Evolutionary conservation across 64 coral and sea anemone species (phyloP).

Genomic region (Porites lutea): DNA sequence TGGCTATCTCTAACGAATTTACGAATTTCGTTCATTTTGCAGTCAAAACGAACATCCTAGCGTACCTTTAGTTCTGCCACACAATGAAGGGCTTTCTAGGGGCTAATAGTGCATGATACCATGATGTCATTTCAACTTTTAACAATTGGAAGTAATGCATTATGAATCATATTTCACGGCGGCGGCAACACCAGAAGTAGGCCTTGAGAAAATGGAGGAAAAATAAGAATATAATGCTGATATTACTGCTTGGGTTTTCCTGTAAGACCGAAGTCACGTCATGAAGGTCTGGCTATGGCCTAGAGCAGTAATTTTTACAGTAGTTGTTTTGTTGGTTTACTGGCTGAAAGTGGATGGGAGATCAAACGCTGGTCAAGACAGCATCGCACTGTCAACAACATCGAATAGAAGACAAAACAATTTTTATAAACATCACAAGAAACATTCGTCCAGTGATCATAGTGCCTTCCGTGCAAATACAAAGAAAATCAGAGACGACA

Average conservation of each 20-base stretch:
- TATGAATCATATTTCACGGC: not conserved
- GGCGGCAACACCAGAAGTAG: not conserved
- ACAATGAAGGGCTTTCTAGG: not conserved
- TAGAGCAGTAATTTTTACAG: not conserved
- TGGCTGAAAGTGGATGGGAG: not conserved
- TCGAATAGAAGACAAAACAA: slow-evolving; percentile 5
- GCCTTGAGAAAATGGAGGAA: not conserved
- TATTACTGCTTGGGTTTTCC: not conserved
- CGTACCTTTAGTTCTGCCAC: too few relatives aligned
- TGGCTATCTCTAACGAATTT: not conserved
- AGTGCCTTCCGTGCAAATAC: not conserved
- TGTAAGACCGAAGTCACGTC: not conserved
- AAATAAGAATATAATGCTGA: not conserved
- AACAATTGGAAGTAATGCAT: slow-evolving; percentile 35
- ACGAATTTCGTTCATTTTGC: too few relatives aligned
- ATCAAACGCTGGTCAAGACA: not conserved
- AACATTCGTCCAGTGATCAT: not conserved
- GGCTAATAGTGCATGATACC: not conserved
- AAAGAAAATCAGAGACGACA: not conserved
- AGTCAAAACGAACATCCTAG: too few relatives aligned
- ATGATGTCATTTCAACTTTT: slow-evolving; percentile 22
- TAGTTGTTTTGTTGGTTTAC: not conserved
- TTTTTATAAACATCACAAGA: not conserved
- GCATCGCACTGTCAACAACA: not conserved
- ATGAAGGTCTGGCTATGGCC: not conserved